Evolutionary conservation across 2,113 vertebrate species (phyloP).

Genomic region (Fregetta grallaria): DNA sequence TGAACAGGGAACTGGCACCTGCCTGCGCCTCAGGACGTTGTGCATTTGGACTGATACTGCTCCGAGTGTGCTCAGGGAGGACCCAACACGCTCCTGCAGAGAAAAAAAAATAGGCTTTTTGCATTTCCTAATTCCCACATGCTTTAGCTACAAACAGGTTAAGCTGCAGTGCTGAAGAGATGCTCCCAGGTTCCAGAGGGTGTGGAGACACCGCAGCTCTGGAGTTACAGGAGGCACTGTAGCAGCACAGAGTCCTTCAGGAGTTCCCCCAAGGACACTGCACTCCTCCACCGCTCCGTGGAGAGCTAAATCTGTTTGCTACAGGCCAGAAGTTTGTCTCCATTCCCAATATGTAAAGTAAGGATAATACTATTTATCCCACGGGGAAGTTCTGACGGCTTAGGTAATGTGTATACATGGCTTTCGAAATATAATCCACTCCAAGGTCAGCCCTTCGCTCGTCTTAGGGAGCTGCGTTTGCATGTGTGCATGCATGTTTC

Average conservation of each 20-base stretch:
- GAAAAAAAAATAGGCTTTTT: not conserved
- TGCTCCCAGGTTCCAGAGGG: not conserved
- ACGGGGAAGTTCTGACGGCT: not conserved
- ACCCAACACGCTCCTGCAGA: accelerated
- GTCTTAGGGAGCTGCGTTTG: not conserved
- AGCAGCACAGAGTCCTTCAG: not conserved
- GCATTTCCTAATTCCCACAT: not conserved
- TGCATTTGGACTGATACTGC: not conserved
- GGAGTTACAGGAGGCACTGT: not conserved
- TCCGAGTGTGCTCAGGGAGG: not conserved
- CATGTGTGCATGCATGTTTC: not conserved
- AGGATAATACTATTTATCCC: slow-evolving; percentile 56
- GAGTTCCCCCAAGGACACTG: not conserved
- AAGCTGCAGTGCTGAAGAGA: not conserved
- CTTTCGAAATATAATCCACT: slow-evolving; percentile 13
- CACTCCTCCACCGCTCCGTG: not conserved
- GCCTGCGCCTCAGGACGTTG: not conserved
- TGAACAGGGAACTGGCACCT: not conserved
- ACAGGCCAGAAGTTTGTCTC: slow-evolving; percentile 16
- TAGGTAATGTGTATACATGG: not conserved
- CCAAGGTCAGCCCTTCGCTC: slow-evolving; percentile 17
- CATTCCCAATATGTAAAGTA: slow-evolving; percentile 24
- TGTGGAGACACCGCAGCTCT: not conserved
- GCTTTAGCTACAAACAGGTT: not conserved
- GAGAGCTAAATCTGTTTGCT: not conserved